phyloP scores from a whole-genome alignment of 2,888 invertebrate genomes.

The Campoplex nolae region DNA sequence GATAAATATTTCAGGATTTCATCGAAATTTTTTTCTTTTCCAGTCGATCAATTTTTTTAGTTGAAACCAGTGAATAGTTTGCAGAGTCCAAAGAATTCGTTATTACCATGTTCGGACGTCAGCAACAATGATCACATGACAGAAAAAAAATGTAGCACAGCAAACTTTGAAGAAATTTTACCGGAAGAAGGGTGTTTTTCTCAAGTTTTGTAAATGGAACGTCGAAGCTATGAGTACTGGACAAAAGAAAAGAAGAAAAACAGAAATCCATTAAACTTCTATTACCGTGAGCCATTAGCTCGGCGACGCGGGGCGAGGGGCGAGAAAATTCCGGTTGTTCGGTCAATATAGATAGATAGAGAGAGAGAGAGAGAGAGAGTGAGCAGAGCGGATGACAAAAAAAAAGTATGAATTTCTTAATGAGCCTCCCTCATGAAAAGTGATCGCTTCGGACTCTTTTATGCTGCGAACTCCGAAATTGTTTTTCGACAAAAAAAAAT shows the following conservation, averaged over 20 bases:
- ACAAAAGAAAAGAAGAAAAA: not conserved
- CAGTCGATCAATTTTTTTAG: not conserved
- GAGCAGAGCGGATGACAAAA: conserved; percentile 11
- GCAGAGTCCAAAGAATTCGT: not conserved
- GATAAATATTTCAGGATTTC: not conserved
- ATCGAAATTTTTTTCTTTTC: not conserved
- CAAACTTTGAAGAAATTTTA: not conserved
- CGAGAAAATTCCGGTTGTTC: conserved; percentile 20
- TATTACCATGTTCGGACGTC: not conserved
- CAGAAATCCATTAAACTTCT: conserved; percentile 25
- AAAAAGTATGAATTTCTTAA: conserved; percentile 1
- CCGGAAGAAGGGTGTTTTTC: not conserved
- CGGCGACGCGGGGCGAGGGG: not conserved
- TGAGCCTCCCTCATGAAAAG: conserved; percentile 14
- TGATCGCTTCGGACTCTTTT: not conserved
- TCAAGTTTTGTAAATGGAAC: not conserved
- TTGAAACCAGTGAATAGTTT: not conserved
- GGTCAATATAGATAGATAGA: too few species aligned
- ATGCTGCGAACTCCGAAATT: too few species aligned
- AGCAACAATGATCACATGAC: not conserved
- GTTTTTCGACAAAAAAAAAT: not conserved
- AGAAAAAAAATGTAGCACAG: not conserved
- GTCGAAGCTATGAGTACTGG: not conserved
- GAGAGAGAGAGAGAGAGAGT: not conserved
- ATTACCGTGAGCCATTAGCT: conserved; percentile 1